Conservation (phyloP, 2,888 invertebrate genomes). For the Sthenelais limicola region DNA sequence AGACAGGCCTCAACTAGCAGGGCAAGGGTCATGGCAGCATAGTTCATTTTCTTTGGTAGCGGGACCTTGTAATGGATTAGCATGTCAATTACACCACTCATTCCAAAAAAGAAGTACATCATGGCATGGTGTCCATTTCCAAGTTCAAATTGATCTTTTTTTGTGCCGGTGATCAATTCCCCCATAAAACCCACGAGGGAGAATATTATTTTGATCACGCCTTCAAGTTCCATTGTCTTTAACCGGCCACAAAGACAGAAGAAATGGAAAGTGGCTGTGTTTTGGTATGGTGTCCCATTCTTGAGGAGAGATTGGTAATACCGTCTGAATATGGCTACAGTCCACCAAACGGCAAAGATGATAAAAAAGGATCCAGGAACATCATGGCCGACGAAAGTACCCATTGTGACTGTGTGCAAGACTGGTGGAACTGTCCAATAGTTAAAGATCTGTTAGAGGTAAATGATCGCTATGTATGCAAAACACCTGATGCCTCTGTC, state of each 20-base stretch:
- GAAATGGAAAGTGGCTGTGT: slow-evolving; percentile 45
- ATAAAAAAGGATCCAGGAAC: slow-evolving; percentile 73
- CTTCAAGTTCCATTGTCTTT: slow-evolving; percentile 57
- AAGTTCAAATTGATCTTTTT: slow-evolving; percentile 66
- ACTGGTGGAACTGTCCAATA: too few species aligned
- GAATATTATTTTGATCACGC: slow-evolving; percentile 60
- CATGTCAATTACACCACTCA: slow-evolving; percentile 72
- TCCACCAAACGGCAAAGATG: slow-evolving; percentile 66
- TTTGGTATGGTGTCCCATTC: slow-evolving; percentile 49
- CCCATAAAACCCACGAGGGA: slow-evolving; percentile 65
- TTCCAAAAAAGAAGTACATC: slow-evolving; percentile 75
- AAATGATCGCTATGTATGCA: too few species aligned
- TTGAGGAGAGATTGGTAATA: slow-evolving; percentile 58
- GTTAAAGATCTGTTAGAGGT: too few species aligned
- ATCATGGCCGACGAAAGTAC: slow-evolving; percentile 73
- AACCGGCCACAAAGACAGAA: slow-evolving; percentile 57
- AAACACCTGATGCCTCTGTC: too few species aligned
- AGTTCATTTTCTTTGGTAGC: slow-evolving; percentile 72
- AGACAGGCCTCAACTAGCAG: slow-evolving; percentile 73
- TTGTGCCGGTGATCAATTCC: slow-evolving; percentile 70
- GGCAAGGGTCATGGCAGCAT: slow-evolving; percentile 70
- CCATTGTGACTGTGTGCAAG: slow-evolving; percentile 64
- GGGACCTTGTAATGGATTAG: slow-evolving; percentile 64
- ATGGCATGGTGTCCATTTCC: slow-evolving; percentile 75
- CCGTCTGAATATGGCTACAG: slow-evolving; percentile 59